These are phyloP conservation scores for Agrypnus murinus DNA, from an alignment of 2,888 invertebrate species.

Conservation along the genomic window DNA sequence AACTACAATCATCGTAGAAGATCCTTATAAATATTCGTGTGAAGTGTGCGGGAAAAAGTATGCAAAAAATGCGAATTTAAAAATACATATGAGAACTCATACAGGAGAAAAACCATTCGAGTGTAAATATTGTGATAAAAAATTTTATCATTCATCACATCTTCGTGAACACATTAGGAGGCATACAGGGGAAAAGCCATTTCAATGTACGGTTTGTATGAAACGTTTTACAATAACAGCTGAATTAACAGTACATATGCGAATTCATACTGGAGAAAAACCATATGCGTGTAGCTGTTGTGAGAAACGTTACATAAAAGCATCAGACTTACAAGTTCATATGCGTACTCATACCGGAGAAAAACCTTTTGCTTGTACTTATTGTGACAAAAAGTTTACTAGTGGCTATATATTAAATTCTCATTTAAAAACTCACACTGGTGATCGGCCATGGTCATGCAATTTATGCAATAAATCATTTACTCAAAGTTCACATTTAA, in stretches of 20 bases:
- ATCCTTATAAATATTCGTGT: slow-evolving; percentile 47
- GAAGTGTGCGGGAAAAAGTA: slow-evolving; percentile 52
- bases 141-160: slow-evolving; percentile 69
- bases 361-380: slow-evolving; percentile 65
- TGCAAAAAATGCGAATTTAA: slow-evolving; percentile 53
- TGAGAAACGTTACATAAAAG: slow-evolving; percentile 74
- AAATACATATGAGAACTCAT: slow-evolving; percentile 54
- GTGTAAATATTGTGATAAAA: slow-evolving; percentile 69
- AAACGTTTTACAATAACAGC: slow-evolving; percentile 67
- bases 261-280: slow-evolving; percentile 74
- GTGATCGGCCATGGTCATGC: slow-evolving; percentile 77
- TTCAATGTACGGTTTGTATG: slow-evolving; percentile 66
- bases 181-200: slow-evolving; percentile 69
- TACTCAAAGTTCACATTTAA: slow-evolving; percentile 77
- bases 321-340: slow-evolving; percentile 73
- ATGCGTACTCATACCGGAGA: slow-evolving; percentile 70
- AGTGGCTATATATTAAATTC: slow-evolving; percentile 77
- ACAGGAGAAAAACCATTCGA: slow-evolving; percentile 68
- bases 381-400: slow-evolving; percentile 73
- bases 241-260: slow-evolving; percentile 72
- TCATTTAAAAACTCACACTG: slow-evolving; percentile 77
- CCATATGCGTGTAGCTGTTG: slow-evolving; percentile 75
- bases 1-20: slow-evolving; percentile 53
- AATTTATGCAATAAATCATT: slow-evolving; percentile 75
- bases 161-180: slow-evolving; percentile 66